Evolutionary conservation across 2,888 invertebrate species (phyloP).

Genomic region (Hypolimnas misippus): DNA sequence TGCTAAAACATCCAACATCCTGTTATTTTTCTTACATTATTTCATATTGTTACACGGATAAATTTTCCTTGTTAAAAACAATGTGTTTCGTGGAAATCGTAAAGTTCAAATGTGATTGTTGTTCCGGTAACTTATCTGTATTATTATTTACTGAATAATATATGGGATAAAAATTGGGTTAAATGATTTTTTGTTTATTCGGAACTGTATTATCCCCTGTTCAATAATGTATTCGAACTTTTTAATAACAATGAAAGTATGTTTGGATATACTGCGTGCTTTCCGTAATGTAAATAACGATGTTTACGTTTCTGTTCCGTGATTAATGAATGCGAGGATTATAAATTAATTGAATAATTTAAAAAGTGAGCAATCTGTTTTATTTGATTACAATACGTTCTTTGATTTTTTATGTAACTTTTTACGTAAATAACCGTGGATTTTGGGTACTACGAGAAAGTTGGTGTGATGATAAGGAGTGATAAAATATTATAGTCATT

Average conservation of each 20-base stretch:
- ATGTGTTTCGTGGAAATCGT: too few relatives aligned
- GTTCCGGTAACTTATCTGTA: neutral
- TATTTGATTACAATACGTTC: neutral
- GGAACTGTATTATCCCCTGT: neutral
- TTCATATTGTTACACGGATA: too few relatives aligned
- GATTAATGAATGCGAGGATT: neutral
- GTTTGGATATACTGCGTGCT: neutral
- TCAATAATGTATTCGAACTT: neutral
- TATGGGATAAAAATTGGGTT: slow-evolving; percentile 1
- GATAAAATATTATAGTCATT: too few relatives aligned
- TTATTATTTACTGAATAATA: slow-evolving; percentile 3
- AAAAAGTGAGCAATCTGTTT: neutral
- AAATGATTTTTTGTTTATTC: neutral
- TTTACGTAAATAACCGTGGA: too few relatives aligned
- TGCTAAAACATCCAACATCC: too few relatives aligned
- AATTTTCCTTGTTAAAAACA: too few relatives aligned
- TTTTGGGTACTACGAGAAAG: too few relatives aligned
- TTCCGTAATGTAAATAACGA: neutral
- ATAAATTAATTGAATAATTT: neutral
- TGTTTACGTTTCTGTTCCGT: neutral
- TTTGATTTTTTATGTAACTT: neutral
- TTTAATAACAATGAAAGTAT: neutral
- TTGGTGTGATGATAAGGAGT: too few relatives aligned
- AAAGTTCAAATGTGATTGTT: neutral
- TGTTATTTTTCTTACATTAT: too few relatives aligned